Evolutionary conservation across 2,113 vertebrate genomes (phyloP).

Genomic region (Pagrus major): DNA sequence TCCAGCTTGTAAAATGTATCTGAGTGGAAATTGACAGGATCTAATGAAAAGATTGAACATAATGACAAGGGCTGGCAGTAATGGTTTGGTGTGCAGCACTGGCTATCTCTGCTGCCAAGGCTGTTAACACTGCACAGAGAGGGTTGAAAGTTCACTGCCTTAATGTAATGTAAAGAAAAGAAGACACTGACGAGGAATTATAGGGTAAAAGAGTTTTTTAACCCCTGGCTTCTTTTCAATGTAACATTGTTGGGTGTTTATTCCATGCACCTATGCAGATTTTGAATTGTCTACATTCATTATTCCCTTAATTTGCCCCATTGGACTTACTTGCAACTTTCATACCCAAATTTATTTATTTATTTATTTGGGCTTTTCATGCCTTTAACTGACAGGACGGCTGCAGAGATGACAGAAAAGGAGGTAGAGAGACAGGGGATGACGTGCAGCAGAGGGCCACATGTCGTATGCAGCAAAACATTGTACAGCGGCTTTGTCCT

Average conservation of each 20-base stretch:
- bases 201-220: background rate
- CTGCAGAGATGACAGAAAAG: too few species aligned
- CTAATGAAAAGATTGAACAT: slow-evolving; percentile 67
- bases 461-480: too few species aligned
- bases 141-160: slow-evolving; percentile 26
- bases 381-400: too few species aligned
- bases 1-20: slow-evolving; percentile 72
- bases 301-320: background rate
- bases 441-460: too few species aligned
- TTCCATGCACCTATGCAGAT: background rate
- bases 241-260: background rate
- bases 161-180: slow-evolving; percentile 17
- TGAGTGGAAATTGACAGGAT: slow-evolving; percentile 71
- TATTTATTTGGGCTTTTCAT: too few species aligned
- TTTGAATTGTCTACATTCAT: background rate
- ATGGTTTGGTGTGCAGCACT: slow-evolving; percentile 31
- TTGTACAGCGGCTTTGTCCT: too few species aligned
- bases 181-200: slow-evolving; percentile 7
- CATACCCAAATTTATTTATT: too few species aligned
- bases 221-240: background rate
- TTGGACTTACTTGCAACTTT: background rate
- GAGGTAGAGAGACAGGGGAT: too few species aligned
- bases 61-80: slow-evolving; percentile 56
- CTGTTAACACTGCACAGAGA: slow-evolving; percentile 47
- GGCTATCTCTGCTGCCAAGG: slow-evolving; percentile 50